Evolutionary conservation across 2,113 vertebrate genomes (phyloP).

Genomic region (Trematomus loennbergii): DNA sequence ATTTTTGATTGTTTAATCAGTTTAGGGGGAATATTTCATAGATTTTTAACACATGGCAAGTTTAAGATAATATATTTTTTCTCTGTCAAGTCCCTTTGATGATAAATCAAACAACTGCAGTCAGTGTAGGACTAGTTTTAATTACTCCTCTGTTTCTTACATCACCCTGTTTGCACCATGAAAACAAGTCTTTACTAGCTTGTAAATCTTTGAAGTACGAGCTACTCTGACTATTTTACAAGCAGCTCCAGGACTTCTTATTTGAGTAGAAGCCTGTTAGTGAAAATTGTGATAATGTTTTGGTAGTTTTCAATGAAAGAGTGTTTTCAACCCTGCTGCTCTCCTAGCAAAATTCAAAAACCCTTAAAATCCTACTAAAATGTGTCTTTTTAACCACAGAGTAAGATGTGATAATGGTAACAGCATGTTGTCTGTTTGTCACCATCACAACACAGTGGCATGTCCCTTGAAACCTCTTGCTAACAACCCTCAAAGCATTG

Average conservation of each 20-base stretch:
- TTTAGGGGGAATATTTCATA: neutral
- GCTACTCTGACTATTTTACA: neutral
- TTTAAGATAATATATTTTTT: neutral
- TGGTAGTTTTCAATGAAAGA: neutral
- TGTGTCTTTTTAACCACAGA: neutral
- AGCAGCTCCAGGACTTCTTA: neutral
- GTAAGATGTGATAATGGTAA: neutral
- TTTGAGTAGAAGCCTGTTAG: neutral
- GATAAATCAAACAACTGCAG: neutral
- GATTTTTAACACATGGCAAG: neutral
- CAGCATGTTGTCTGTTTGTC: neutral
- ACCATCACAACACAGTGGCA: neutral
- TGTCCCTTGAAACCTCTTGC: neutral
- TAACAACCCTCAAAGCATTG: neutral
- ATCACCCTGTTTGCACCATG: neutral
- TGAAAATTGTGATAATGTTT: neutral
- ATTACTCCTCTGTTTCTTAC: neutral
- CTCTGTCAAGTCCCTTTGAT: neutral
- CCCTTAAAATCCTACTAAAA: slow-evolving; percentile 7
- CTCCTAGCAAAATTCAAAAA: neutral
- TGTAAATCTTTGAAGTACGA: neutral
- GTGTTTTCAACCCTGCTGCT: slow-evolving; percentile 11
- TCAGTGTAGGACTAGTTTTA: neutral
- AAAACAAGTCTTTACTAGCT: slow-evolving; percentile 16
- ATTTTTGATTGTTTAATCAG: neutral